Percentiles rank a stretch among this genome's conserved stretches.
Conservation (phyloP, 2,888 invertebrate species). For the Phyto melanocephala region DNA sequence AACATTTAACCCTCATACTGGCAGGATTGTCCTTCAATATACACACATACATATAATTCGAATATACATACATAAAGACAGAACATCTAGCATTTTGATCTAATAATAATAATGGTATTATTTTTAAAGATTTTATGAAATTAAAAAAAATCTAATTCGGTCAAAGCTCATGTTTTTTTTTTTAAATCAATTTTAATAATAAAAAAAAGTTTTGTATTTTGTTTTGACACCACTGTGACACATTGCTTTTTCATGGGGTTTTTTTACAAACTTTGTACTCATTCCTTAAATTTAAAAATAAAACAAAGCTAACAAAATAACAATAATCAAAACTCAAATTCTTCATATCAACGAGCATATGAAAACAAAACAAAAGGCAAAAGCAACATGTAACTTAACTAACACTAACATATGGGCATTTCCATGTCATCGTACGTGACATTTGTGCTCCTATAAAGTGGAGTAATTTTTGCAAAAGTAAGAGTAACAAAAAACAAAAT, state of each 20-base stretch:
- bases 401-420: too few species aligned
- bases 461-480: too few species aligned
- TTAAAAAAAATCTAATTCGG: too few species aligned
- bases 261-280: not conserved
- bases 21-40: constrained; percentile 20
- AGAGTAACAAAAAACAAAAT: too few species aligned
- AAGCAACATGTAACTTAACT: constrained; percentile 47
- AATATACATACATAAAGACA: too few species aligned
- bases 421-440: too few species aligned
- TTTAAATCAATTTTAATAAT: not conserved
- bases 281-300: not conserved
- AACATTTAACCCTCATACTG: not conserved
- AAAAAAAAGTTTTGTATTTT: too few species aligned
- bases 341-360: constrained; percentile 37
- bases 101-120: too few species aligned
- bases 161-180: too few species aligned
- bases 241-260: not conserved
- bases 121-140: too few species aligned
- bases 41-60: not conserved
- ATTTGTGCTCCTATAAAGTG: too few species aligned
- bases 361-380: constrained; percentile 23
- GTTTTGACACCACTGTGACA: not conserved
- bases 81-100: too few species aligned
- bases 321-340: constrained; percentile 28
- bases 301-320: not conserved